phyloP scores from a whole-genome alignment of 2,797 vertebrate species.

The Scolopax rusticola region DNA sequence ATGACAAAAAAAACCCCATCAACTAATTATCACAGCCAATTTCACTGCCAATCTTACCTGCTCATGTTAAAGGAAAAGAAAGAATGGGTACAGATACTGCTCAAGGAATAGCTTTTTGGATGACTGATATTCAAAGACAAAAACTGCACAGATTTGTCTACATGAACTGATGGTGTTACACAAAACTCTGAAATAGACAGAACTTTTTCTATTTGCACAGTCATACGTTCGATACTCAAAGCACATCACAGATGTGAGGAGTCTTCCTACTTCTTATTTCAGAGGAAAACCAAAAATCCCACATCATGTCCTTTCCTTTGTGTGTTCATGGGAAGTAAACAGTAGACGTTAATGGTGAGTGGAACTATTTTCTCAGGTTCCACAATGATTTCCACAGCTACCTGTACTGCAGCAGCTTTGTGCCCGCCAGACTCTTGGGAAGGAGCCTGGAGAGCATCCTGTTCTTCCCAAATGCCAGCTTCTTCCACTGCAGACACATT shows the following conservation, averaged over 20 bases:
- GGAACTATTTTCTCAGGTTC: neutral
- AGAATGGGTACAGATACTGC: neutral
- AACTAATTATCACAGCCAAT: conserved; percentile 50
- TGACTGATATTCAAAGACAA: neutral
- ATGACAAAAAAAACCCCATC: neutral
- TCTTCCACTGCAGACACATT: neutral
- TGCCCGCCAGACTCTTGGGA: neutral
- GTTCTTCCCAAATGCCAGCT: neutral
- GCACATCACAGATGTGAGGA: neutral
- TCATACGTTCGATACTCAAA: neutral
- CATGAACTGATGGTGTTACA: neutral
- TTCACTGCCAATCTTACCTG: conserved; percentile 15
- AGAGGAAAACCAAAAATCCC: neutral
- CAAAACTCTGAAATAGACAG: neutral
- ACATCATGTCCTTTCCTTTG: neutral
- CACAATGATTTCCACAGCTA: neutral
- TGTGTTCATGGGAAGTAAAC: neutral
- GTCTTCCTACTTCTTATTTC: neutral
- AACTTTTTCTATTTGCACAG: neutral
- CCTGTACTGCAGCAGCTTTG: neutral
- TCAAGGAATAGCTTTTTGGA: neutral
- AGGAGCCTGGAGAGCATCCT: neutral
- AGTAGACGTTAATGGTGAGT: neutral
- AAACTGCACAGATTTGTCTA: neutral
- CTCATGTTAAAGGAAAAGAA: neutral